phyloP scores from a whole-genome alignment of 2,113 vertebrate genomes.

The Aptenodytes forsteri region DNA sequence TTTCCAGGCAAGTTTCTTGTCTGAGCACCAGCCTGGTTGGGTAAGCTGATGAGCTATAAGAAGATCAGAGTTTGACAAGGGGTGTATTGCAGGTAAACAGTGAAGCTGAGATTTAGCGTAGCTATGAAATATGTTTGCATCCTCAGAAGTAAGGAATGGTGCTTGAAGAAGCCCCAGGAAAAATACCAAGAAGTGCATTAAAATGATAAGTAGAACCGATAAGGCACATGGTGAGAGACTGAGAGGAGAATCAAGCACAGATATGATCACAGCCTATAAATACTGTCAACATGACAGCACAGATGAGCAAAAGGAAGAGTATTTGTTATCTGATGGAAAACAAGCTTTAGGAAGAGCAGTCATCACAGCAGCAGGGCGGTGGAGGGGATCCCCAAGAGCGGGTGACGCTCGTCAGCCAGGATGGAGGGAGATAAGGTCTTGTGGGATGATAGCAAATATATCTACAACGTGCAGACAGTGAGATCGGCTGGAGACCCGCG shows the following conservation, averaged over 20 bases:
- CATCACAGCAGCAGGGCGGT: background rate
- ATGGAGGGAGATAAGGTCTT: background rate
- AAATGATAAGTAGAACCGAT: background rate
- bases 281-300: background rate
- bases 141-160: background rate
- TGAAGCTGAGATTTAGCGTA: background rate
- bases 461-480: accelerated
- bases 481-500: accelerated
- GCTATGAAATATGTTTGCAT: background rate
- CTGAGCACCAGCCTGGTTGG: background rate
- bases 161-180: background rate
- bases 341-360: background rate
- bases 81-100: background rate
- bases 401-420: accelerated
- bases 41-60: background rate
- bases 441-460: background rate
- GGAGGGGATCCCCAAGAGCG: background rate
- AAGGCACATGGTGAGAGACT: background rate
- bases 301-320: background rate
- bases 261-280: background rate
- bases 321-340: conserved; percentile 2
- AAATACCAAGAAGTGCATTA: conserved; percentile 1
- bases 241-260: background rate
- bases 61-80: background rate
- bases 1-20: background rate